These are phyloP conservation scores for Scortum barcoo DNA, from an alignment of 2,113 vertebrate genomes.

Conservation along the genomic window DNA sequence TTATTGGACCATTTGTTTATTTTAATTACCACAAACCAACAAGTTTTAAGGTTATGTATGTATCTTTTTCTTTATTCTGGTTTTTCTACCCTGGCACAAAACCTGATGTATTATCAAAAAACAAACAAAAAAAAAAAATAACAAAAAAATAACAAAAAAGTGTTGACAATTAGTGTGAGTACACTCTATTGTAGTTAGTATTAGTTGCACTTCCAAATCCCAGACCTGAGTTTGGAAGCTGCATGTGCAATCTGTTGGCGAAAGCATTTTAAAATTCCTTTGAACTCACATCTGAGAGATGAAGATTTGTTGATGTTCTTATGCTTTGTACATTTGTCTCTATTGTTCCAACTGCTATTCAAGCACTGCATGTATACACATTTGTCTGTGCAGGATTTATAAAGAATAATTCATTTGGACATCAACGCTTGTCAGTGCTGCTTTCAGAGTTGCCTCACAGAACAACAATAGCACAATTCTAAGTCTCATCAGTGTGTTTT, in stretches of 20 bases:
- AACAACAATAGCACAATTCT: slow-evolving; percentile 30
- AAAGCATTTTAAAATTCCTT: slow-evolving; percentile 39
- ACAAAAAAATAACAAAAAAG: too few species aligned
- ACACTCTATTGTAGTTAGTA: slow-evolving; percentile 10
- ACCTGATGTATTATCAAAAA: background rate
- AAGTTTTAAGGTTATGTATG: slow-evolving; percentile 1
- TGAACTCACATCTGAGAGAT: slow-evolving; percentile 42
- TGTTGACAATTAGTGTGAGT: slow-evolving; percentile 3
- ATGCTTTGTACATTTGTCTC: slow-evolving; percentile 35
- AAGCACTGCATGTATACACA: slow-evolving; percentile 2
- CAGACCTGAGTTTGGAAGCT: slow-evolving; percentile 16
- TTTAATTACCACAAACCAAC: slow-evolving; percentile 13
- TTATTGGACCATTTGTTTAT: slow-evolving; percentile 1
- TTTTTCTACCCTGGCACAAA: slow-evolving; percentile 1
- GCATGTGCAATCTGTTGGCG: slow-evolving; percentile 19
- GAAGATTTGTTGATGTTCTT: slow-evolving; percentile 33
- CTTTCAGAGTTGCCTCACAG: slow-evolving; percentile 21
- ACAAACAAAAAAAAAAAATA: too few species aligned
- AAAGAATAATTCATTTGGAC: slow-evolving; percentile 48
- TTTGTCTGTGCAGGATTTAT: slow-evolving; percentile 31
- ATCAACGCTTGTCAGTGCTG: slow-evolving; percentile 38
- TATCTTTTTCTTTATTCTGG: background rate
- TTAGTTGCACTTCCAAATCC: slow-evolving; percentile 26
- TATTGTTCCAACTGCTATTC: slow-evolving; percentile 17
- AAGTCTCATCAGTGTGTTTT: slow-evolving; percentile 28